These are phyloP conservation scores for Clanis bilineata DNA, from an alignment of 2,888 invertebrate genomes.

Conservation along the genomic window DNA sequence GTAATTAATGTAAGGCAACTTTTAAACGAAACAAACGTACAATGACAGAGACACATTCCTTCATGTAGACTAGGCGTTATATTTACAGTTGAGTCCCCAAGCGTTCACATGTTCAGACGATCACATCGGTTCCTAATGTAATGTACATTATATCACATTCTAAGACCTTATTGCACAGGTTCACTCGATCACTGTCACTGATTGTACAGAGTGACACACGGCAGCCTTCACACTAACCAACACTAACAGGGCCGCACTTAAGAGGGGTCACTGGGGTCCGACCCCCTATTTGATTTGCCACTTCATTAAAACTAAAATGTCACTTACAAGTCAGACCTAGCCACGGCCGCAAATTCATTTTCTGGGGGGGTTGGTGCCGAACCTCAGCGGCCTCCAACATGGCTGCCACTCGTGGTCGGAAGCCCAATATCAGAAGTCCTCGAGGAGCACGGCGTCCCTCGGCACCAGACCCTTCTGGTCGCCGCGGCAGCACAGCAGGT, in stretches of 20 bases:
- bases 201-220: neutral
- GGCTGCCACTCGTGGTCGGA: slow-evolving; percentile 73
- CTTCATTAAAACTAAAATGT: neutral
- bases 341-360: slow-evolving; percentile 11
- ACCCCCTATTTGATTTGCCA: neutral
- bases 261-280: neutral
- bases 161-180: slow-evolving; percentile 3
- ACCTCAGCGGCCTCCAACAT: slow-evolving; percentile 65
- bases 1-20: slow-evolving; percentile 51
- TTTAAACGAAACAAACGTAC: slow-evolving; percentile 31
- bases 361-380: slow-evolving; percentile 37
- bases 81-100: slow-evolving; percentile 45
- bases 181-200: slow-evolving; percentile 1
- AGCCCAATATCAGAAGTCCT: slow-evolving; percentile 78
- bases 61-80: slow-evolving; percentile 36
- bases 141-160: slow-evolving; percentile 7
- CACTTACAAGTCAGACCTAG: neutral
- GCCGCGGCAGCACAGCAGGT: slow-evolving; percentile 88
- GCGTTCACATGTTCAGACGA: slow-evolving; percentile 16
- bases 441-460: slow-evolving; percentile 84
- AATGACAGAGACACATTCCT: slow-evolving; percentile 30
- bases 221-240: neutral
- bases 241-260: neutral
- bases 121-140: neutral
- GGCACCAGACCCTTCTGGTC: slow-evolving; percentile 90